Base-by-base conservation (phyloP, 2,888 invertebrate genomes). In the Tiphia femorata region DNA sequence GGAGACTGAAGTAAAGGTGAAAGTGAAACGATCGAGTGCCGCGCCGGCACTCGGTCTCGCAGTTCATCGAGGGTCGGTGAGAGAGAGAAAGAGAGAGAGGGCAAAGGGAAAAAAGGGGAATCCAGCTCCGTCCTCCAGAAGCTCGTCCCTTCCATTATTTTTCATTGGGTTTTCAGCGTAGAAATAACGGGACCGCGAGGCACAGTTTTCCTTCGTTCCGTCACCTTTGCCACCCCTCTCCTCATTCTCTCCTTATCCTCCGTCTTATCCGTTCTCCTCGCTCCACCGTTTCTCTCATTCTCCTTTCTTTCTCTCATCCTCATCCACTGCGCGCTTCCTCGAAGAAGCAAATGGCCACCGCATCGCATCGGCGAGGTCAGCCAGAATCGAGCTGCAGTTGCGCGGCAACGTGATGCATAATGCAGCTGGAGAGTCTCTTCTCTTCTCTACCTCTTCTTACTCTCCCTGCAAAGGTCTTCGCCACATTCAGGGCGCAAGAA, bases 341-440 rank as follows among this genome's bases (percentile, higher is more conserved):
- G 10, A 7, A 2, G 17, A 17, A 19, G 30, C 20, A 37, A 12
- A 25, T n/a, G 23, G 33, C n/a, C 33, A 42, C 19, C n/a, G 23
- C 42, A 42, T 12, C n/a, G 23, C 42, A 41, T 49, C 25, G 40
- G 23, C 35, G 42, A 49, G 42, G 41, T 49, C 49, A 49, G 33
- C 19, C 33, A 21, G 41, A 23, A 41, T 49, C 33, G 25, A 41
- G 49, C 41, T 17, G 41, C 49, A 49, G 49, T 41, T 49, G 40
- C 49, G 33, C 41, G 23, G 25, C 33, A 49, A 49, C 30, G 23
- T 29, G 40, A 49, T 49, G 42, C 42, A 49, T 49, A 41, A 49
- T 41, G 41, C 42, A 49, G 37, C 25, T 37, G 16, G 21, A 42
- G 12, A 6, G 33, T n/a, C n/a, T n/a, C n/a, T n/a, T n/a, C n/a